phyloP scores from a whole-genome alignment of 2,888 invertebrate genomes.

The Dolichomitus sp. region DNA sequence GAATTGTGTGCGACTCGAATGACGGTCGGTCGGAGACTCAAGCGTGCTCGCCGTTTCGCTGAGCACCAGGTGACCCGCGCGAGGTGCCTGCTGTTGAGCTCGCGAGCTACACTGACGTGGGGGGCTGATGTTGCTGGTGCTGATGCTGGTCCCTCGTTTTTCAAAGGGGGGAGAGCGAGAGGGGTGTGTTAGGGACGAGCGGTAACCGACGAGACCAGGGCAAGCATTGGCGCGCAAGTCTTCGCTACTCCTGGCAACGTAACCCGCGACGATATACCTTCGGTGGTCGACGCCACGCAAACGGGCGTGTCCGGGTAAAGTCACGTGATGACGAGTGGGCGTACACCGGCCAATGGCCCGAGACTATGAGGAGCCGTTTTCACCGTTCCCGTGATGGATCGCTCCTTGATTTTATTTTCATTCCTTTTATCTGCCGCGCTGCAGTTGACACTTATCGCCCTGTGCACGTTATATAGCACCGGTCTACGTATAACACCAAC shows the following conservation, averaged over 20 bases:
- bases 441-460: constrained; percentile 85
- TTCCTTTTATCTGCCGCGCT: constrained; percentile 85
- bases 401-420: constrained; percentile 82
- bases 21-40: constrained; percentile 53
- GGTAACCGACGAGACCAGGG: constrained; percentile 35
- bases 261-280: constrained; percentile 55
- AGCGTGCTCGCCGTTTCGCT: constrained; percentile 37
- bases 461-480: constrained; percentile 65
- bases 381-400: constrained; percentile 85
- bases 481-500: constrained; percentile 39
- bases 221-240: constrained; percentile 51
- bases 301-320: constrained; percentile 69
- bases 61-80: constrained; percentile 54
- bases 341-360: constrained; percentile 71
- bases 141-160: constrained; percentile 33
- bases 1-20: constrained; percentile 37
- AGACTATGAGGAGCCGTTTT: constrained; percentile 77
- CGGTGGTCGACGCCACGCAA: constrained; percentile 66
- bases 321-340: constrained; percentile 80
- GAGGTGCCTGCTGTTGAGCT: constrained; percentile 42
- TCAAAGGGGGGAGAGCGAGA: constrained; percentile 72
- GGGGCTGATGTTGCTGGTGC: constrained; percentile 24
- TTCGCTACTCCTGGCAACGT: constrained; percentile 40
- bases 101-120: constrained; percentile 50
- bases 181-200: constrained; percentile 72